Evolutionary conservation across 2,888 invertebrate species (phyloP), one percentile per base, ranked within the genome.

Genomic region (Nemapogon koenigi): DNA sequence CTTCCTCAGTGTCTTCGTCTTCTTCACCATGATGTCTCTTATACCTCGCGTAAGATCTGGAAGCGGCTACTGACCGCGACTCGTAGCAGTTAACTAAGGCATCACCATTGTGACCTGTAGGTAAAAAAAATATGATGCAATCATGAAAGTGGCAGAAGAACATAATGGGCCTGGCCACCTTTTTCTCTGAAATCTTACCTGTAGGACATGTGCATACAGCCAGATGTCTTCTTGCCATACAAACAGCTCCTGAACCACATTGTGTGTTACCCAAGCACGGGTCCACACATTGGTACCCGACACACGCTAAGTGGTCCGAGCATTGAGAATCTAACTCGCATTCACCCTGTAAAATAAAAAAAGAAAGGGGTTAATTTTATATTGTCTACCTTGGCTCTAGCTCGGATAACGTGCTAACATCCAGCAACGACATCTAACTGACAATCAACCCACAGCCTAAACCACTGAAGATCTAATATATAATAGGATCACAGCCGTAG

Each of bases 141-240:
- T n/a, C n/a, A n/a, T n/a, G n/a, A n/a, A n/a, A n/a, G n/a, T n/a
- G n/a, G n/a, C n/a, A n/a, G n/a, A n/a, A n/a, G n/a, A n/a, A n/a
- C n/a, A n/a, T n/a, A n/a, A n/a, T n/a, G n/a, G n/a, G n/a, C n/a
- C n/a, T n/a, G n/a, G n/a, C n/a, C n/a, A n/a, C n/a, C n/a, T n/a
- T n/a, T n/a, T n/a, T n/a, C n/a, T n/a, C n/a, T n/a, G n/a, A n/a
- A n/a, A n/a, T n/a, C 28, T 48, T 62, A 56, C 91, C 91, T 22
- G 82, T 68, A 1, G 87, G 86, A 48, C 92, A 93, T 2, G 90
- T 89, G 60, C 92, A 93, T 26, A 92, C 90, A 3, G 92, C 91
- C 36, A 90, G 80, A 62, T 92, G 91, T 18, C 87, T 80, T 40
- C 90, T 81, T 0, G 88, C 84, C 58, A 86, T 86, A 55, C 93